Base-by-base conservation (phyloP, 2,113 vertebrate genomes). In the Hyaena hyaena region DNA sequence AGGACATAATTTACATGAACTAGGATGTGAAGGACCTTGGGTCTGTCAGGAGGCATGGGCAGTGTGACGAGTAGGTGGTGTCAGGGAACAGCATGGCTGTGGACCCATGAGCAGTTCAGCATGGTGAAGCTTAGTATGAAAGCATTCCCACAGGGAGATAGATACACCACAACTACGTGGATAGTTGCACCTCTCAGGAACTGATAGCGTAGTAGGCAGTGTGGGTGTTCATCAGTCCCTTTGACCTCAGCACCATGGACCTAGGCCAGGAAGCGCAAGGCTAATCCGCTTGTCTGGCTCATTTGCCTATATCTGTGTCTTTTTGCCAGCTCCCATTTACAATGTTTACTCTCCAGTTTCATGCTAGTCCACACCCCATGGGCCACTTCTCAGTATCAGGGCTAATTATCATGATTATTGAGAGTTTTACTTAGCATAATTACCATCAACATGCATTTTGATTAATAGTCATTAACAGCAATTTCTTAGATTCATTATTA, bases 401-500 rank as follows among this genome's bases (percentile, higher is more conserved):
- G 63, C 93, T 97, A 94, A 97, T 98, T 98, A 97, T 90, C 80
- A 50, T 90, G 63, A 96, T 97, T 94, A 94, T 74, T 63, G 53
- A 96, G 81, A 91, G 73, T 50, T 96, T 98, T 96, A 97, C 96
- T 97, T 88, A 81, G 39, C 12, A 31, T 97, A 89, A 98, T 98
- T 95, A 88, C 95, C 90, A 39, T 82, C 84, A 94, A 84, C 93
- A 81, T 93, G 24, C 65, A 61, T 96, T 95, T 97, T 96, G 88
- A 97, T 97, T 90, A 98, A 73, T 85, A 84, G 96, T 77, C 88
- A 95, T 97, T 98, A 97, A 96, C 65, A 95, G 94, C 88, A 94
- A 97, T 95, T 98, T 97, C 88, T 88, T 83, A 95, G 90, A 88
- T 95, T 97, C 90, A 98, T 96, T 98, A 96, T 95, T 88, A 85